Evolutionary conservation across 2,113 vertebrate genomes (phyloP).

Genomic region (Paramormyrops kingsleyae): DNA sequence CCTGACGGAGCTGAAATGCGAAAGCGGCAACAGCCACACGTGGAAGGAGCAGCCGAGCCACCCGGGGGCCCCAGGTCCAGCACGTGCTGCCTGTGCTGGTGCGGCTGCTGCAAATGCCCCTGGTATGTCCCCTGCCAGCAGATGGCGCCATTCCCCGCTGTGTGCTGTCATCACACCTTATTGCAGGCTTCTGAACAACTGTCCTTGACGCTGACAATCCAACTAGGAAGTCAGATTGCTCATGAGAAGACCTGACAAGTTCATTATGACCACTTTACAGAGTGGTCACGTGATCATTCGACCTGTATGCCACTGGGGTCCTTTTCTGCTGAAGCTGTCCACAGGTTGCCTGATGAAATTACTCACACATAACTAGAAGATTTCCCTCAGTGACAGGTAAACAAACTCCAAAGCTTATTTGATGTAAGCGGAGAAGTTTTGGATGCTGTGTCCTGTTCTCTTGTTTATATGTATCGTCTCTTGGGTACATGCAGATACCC

Average conservation of each 20-base stretch:
- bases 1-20: constrained; percentile 70
- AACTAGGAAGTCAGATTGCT: not conserved
- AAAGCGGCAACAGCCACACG: constrained; percentile 70
- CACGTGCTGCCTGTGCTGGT: constrained; percentile 72
- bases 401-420: not conserved
- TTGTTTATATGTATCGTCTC: not conserved
- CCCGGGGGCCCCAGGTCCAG: constrained; percentile 62
- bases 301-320: not conserved
- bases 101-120: constrained; percentile 71
- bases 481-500: not conserved
- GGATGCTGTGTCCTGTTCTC: not conserved
- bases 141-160: not conserved
- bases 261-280: not conserved
- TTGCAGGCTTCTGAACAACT: not conserved
- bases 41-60: constrained; percentile 63
- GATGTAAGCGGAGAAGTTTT: not conserved
- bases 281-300: not conserved
- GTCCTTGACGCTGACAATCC: not conserved
- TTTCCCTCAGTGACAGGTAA: not conserved
- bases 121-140: constrained; percentile 46
- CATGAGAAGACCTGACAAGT: not conserved
- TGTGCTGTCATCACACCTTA: not conserved
- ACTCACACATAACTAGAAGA: not conserved
- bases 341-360: not conserved
- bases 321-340: not conserved